Percentiles rank a stretch among this genome's conserved stretches.
Conservation (phyloP, 2,888 invertebrate species). For the Ptychoptera contaminata region DNA sequence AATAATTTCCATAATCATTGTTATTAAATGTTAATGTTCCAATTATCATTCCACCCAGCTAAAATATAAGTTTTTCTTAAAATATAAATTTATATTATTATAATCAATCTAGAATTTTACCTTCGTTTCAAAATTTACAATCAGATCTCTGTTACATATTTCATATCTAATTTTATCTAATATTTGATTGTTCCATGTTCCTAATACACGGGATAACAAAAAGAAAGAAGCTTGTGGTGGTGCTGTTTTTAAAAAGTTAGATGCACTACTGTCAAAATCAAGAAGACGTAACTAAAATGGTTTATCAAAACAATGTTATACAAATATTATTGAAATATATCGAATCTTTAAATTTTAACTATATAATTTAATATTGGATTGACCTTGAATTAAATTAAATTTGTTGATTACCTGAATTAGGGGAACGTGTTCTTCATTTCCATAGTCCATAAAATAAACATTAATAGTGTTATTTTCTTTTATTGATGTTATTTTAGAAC, state of each 20-base stretch:
- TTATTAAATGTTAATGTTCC: too few relatives aligned
- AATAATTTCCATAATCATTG: too few relatives aligned
- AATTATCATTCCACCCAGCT: too few relatives aligned
- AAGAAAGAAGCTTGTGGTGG: conserved; percentile 44
- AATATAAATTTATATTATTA: too few relatives aligned
- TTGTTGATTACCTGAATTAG: conserved; percentile 34
- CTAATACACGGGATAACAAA: conserved; percentile 39
- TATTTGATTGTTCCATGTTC: conserved; percentile 37
- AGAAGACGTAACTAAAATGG: conserved; percentile 2
- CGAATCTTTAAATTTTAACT: too few relatives aligned
- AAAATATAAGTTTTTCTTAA: too few relatives aligned
- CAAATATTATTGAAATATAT: too few relatives aligned
- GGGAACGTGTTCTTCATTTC: conserved; percentile 44
- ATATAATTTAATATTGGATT: background rate
- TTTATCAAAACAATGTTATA: too few relatives aligned
- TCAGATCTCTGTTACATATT: conserved; percentile 29
- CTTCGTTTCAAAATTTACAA: conserved; percentile 18
- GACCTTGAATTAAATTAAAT: background rate
- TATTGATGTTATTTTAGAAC: conserved; percentile 41
- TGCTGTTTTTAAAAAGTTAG: conserved; percentile 28
- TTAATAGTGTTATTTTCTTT: conserved; percentile 38
- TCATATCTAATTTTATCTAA: conserved; percentile 28
- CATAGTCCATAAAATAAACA: conserved; percentile 53
- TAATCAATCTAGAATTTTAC: conserved; percentile 11
- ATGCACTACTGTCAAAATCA: conserved; percentile 34